Percentiles rank a stretch among this genome's conserved stretches.
These are phyloP conservation scores for Polyploca ridens DNA, from an alignment of 2,888 invertebrate genomes.

Conservation along the genomic window DNA sequence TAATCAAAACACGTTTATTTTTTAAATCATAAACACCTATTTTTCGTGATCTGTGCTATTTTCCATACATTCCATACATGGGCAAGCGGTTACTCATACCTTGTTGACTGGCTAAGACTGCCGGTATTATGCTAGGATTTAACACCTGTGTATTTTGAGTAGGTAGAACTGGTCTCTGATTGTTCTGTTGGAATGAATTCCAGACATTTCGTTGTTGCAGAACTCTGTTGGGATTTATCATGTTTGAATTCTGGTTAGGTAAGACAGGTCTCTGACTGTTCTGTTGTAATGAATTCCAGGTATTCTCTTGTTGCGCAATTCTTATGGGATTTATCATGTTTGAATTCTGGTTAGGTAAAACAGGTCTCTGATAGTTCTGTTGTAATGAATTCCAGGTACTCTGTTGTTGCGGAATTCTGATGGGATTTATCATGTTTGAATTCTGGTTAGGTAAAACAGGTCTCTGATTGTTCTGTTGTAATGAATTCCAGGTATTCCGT, in stretches of 20 bases:
- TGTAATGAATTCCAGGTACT: not conserved
- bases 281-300: not conserved
- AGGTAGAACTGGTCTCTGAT: not conserved
- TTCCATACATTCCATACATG: not conserved
- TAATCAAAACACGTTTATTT: constrained; percentile 6
- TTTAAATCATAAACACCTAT: constrained; percentile 16
- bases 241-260: too few species aligned
- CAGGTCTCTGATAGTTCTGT: not conserved
- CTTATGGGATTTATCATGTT: too few species aligned
- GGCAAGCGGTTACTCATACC: not conserved
- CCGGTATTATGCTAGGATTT: not conserved
- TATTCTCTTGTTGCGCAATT: not conserved
- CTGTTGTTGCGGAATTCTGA: not conserved
- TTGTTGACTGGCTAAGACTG: not conserved
- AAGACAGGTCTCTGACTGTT: not conserved
- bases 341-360: not conserved
- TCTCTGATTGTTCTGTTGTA: not conserved
- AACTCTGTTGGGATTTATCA: too few species aligned
- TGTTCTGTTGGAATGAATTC: not conserved
- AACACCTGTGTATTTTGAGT: not conserved
- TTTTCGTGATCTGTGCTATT: too few species aligned
- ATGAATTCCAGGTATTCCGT: not conserved
- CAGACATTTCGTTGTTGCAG: not conserved
- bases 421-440: too few species aligned
- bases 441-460: not conserved